Base-by-base conservation (phyloP, 2,797 vertebrate genomes). In the Semaprochilodus insignis region DNA sequence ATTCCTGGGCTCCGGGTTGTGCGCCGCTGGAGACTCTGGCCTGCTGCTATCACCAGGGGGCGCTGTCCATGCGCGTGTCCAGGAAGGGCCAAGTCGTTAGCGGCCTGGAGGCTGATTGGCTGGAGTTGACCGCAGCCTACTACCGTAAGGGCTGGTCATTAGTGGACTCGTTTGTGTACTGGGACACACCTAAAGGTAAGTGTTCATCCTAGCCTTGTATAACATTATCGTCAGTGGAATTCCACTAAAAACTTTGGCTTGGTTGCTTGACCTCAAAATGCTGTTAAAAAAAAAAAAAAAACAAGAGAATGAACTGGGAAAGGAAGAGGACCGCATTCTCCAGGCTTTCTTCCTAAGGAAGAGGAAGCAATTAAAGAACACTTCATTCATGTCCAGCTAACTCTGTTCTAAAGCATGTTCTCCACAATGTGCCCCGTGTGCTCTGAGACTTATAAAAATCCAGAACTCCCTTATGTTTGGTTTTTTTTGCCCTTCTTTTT, bases 31-130 rank as follows among this genome's bases (percentile, higher is more conserved):
- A 97, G 63, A 93, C 95, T 0, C 88, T 95, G 85, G 93, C 92
- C 77, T 97, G 96, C 92, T 96, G 94, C 89, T 99, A 99, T 89
- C 96, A 97, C 60, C 97, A 98, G 87, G 97, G 97, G 31, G 86
- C 93, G 72, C 92, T 99, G 55, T 97, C 97, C 52, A 95, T 99
- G 96, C 96, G 97, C 25, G 95, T 98, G 6, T 96, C 96, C 48
- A 94, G 97, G 83, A 99, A 97, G 87, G 98, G 98, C 7, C 91
- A 97, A 1, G 94, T 96, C 80, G 92, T 99, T 85, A 97, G 95
- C n/a, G 92, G 95, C 0, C 91, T 99, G 84, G 98, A 99, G 83
- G 98, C 98, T 4, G 98, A 99, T 85, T 99, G 98, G 98, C 93
- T 99, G 82, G 97, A 99, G 90, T 90, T 99, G 91, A 99, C 97